Conservation (phyloP, 2,888 invertebrate genomes). For the Camptogramma bilineatum region DNA sequence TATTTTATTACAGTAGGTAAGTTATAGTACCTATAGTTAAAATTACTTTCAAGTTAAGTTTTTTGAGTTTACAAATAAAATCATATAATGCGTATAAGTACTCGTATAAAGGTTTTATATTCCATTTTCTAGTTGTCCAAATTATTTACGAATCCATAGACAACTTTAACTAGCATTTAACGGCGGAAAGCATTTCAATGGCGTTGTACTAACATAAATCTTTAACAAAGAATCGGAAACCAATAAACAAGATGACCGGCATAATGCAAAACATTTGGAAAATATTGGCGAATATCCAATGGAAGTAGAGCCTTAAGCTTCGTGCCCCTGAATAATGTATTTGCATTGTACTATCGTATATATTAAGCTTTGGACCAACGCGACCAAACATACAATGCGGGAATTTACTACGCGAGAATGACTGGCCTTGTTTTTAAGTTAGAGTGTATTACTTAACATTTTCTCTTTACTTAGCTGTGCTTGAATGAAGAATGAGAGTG, state of each 20-base stretch:
- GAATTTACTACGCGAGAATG: neutral
- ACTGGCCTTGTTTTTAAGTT: neutral
- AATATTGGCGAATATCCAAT: constrained; percentile 27
- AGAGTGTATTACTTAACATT: too few relatives aligned
- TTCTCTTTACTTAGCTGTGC: too few relatives aligned
- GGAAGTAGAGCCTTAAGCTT: constrained; percentile 9
- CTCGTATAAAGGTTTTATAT: too few relatives aligned
- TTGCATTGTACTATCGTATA: constrained; percentile 5
- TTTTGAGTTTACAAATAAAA: too few relatives aligned
- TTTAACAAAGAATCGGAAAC: constrained; percentile 6
- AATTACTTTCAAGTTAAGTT: too few relatives aligned
- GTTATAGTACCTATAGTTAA: too few relatives aligned
- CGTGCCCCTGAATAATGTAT: constrained; percentile 19
- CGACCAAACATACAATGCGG: neutral
- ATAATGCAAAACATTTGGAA: constrained; percentile 16
- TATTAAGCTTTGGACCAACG: neutral
- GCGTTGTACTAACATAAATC: constrained; percentile 3
- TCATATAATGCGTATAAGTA: too few relatives aligned
- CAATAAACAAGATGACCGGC: constrained; percentile 30
- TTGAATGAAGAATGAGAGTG: too few relatives aligned
- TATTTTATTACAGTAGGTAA: too few relatives aligned
- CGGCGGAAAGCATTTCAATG: neutral
- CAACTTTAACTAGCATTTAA: neutral
- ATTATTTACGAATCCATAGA: too few relatives aligned
- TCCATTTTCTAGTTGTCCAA: too few relatives aligned